Evolutionary conservation across 1,140 invertebrate species (phyloP).

Genomic region (Nomia melanderi): DNA sequence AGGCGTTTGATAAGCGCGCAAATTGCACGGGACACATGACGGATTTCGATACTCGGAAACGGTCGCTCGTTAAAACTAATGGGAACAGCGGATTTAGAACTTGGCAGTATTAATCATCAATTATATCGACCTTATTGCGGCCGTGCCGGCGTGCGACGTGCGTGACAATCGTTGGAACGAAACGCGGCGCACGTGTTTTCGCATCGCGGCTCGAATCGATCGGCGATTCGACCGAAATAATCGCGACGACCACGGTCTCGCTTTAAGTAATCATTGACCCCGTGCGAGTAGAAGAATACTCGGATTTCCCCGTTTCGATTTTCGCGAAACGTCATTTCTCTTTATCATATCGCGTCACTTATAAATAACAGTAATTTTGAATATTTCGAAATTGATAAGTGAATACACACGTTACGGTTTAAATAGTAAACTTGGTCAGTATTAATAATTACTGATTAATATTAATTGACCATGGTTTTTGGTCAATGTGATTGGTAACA

Average conservation of each 20-base stretch:
- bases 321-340: too few species aligned
- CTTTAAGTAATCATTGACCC: conserved; percentile 6
- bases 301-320: neutral
- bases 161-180: conserved; percentile 56
- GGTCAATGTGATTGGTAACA: too few species aligned
- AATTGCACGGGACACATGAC: conserved; percentile 43
- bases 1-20: conserved; percentile 44
- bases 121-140: conserved; percentile 55
- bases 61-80: conserved; percentile 48
- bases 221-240: conserved; percentile 37
- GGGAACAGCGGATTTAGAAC: conserved; percentile 47
- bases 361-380: too few species aligned
- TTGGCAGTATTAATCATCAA: conserved; percentile 55
- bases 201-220: conserved; percentile 46
- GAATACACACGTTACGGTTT: too few species aligned
- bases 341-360: too few species aligned
- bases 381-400: too few species aligned
- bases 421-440: too few species aligned
- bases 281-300: neutral
- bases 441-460: too few species aligned
- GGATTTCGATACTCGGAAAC: conserved; percentile 47
- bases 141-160: conserved; percentile 26
- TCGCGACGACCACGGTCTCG: conserved; percentile 10
- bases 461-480: too few species aligned
- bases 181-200: conserved; percentile 40